These are phyloP conservation scores for Smittia aterrima DNA, from an alignment of 2,888 invertebrate species.

Conservation along the genomic window DNA sequence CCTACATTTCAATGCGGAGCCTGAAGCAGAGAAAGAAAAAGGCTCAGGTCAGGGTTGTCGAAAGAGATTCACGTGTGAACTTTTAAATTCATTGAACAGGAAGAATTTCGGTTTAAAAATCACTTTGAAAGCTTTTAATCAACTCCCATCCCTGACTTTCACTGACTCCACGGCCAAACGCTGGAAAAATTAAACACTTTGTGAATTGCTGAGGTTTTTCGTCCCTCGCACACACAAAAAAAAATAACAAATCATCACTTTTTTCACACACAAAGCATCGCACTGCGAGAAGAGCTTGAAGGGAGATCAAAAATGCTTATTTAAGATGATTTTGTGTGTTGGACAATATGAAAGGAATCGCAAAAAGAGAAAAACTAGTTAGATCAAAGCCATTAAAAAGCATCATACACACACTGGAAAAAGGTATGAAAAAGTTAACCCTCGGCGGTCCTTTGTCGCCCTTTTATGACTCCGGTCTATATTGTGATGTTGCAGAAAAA, in stretches of 20 bases:
- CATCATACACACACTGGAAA: constrained; percentile 21
- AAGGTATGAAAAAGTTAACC: constrained; percentile 23
- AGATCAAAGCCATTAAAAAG: constrained; percentile 26
- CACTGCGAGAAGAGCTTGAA: not conserved
- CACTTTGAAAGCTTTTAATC: too few relatives aligned
- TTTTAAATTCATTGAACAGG: too few relatives aligned
- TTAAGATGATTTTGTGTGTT: constrained; percentile 18
- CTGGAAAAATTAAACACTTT: constrained; percentile 10
- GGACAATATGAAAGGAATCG: not conserved
- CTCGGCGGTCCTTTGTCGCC: constrained; percentile 35
- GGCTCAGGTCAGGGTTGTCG: too few relatives aligned
- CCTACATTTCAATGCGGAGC: too few relatives aligned
- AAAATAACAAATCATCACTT: constrained; percentile 41
- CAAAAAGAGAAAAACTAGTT: constrained; percentile 9
- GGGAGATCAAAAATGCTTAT: constrained; percentile 31
- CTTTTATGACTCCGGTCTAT: constrained; percentile 34
- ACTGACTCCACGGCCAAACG: too few relatives aligned
- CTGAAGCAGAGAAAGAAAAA: too few relatives aligned
- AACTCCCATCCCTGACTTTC: too few relatives aligned
- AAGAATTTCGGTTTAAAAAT: too few relatives aligned
- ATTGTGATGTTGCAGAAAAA: not conserved
- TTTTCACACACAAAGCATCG: not conserved
- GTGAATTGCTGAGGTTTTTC: constrained; percentile 12
- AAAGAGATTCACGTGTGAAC: too few relatives aligned
- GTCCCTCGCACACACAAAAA: not conserved